phyloP scores from a whole-genome alignment of 1,140 invertebrate species.

The Yoshiicerus persimilis region DNA sequence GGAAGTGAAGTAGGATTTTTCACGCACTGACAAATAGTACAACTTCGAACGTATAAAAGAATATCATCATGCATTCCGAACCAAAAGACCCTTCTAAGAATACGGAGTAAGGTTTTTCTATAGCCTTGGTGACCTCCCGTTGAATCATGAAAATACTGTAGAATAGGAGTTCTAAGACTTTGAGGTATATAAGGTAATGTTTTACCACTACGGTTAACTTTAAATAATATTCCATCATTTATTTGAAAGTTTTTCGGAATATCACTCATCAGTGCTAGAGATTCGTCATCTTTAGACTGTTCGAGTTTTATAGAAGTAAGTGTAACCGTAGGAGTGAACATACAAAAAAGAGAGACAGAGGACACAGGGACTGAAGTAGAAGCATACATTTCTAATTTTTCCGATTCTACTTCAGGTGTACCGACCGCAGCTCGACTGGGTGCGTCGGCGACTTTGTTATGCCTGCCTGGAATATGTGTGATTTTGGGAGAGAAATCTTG shows the following conservation, averaged over 20 bases:
- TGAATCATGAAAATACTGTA: slow-evolving; percentile 32
- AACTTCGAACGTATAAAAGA: background rate
- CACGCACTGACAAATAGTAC: background rate
- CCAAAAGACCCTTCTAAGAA: background rate
- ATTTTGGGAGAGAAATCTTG: background rate
- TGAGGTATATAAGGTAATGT: background rate
- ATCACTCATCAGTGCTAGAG: background rate
- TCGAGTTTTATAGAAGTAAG: background rate
- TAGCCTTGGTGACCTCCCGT: background rate
- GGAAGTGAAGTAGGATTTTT: background rate
- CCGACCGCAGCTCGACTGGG: background rate
- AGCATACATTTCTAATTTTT: background rate
- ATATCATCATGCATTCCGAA: background rate
- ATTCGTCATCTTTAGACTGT: background rate
- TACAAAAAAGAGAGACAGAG: too few species aligned
- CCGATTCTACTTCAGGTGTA: background rate
- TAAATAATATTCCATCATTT: background rate
- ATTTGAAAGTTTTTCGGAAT: background rate
- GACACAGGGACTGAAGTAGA: background rate
- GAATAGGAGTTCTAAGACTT: background rate
- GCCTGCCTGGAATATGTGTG: background rate
- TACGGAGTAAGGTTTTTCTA: slow-evolving; percentile 13
- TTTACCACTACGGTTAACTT: background rate
- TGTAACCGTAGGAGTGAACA: background rate
- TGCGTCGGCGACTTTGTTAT: slow-evolving; percentile 2